Percentiles rank a stretch among this genome's conserved stretches.
Conservation (phyloP, 2,113 vertebrate genomes). For the Steatornis caripensis region DNA sequence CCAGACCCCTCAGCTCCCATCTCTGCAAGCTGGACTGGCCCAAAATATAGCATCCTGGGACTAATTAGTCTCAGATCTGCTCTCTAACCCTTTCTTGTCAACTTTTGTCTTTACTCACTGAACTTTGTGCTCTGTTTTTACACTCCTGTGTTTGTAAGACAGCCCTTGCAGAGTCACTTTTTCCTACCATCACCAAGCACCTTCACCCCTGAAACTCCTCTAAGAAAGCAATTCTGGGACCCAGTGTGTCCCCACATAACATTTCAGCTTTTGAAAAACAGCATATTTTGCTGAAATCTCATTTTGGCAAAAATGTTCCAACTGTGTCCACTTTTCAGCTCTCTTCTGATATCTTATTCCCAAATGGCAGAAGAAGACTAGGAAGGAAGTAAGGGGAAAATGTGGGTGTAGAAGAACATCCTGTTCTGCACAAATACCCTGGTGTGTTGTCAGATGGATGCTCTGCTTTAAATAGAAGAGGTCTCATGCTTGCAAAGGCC, state of each 20-base stretch:
- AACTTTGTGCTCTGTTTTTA: neutral
- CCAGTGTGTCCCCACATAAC: neutral
- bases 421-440: slow-evolving; percentile 61
- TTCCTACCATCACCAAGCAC: neutral
- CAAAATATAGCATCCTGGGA: neutral
- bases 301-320: neutral
- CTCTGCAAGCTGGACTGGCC: neutral
- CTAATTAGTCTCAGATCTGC: neutral
- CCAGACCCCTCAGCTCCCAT: neutral
- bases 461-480: slow-evolving; percentile 63
- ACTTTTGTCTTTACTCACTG: neutral
- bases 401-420: slow-evolving; percentile 61
- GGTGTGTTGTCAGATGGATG: slow-evolving; percentile 56
- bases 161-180: neutral
- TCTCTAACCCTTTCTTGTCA: neutral
- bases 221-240: neutral
- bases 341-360: slow-evolving; percentile 38
- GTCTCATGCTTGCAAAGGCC: slow-evolving; percentile 29
- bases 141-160: neutral
- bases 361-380: slow-evolving; percentile 6
- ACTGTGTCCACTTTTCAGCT: neutral
- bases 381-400: slow-evolving; percentile 48
- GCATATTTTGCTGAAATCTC: neutral
- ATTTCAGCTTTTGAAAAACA: neutral
- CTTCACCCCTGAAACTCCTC: neutral